Evolutionary conservation across 2,113 vertebrate genomes (phyloP), one percentile per base, ranked within the genome.

Genomic region (Pimephales promelas): DNA sequence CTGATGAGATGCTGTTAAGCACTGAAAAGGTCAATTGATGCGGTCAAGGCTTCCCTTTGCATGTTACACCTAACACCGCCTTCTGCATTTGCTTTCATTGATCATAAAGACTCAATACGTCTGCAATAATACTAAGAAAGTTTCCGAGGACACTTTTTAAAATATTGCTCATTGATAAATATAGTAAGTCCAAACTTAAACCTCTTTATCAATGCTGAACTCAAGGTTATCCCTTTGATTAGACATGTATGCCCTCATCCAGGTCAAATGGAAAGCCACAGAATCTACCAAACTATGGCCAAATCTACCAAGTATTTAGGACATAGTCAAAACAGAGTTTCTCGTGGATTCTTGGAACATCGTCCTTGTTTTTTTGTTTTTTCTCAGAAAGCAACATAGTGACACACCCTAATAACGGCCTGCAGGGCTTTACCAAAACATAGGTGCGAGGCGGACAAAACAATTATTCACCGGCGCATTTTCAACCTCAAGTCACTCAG

Each of bases 261-360:
- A 43, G 56, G 22, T 16, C 22, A 71, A 71, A 71, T 11, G 20
- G 18, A 36, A 59, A 77, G 54, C 6, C 13, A 3, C 22, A 57
- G 10, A 6, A 14, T 57, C 5, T 5, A 40, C 0, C 13, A 22
- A 1, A 76, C 40, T n/a, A 74, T 49, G 28, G 43, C 3, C 20
- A n/a, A n/a, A n/a, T n/a, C n/a, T n/a, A n/a, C n/a, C n/a, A 26
- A 36, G 3, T 20, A 49, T 68, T 77, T 68, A 28, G 28, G 16
- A n/a, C 1, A 10, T 2, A 28, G 28, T 45, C 66, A 83, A 34
- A 83, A 73, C 70, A 74, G 10, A n/a, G 14, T 56, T 11, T 71
- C n/a, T 72, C 68, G 31, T 59, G 54, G 24, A 77, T 77, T 77
- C 73, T n/a, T 77, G 61, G 31, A 79, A 79, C 8, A 36, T 20